Evolutionary conservation across 2,797 vertebrate species (phyloP), one percentile per base, ranked within the genome.

Genomic region (Mus spretus): DNA sequence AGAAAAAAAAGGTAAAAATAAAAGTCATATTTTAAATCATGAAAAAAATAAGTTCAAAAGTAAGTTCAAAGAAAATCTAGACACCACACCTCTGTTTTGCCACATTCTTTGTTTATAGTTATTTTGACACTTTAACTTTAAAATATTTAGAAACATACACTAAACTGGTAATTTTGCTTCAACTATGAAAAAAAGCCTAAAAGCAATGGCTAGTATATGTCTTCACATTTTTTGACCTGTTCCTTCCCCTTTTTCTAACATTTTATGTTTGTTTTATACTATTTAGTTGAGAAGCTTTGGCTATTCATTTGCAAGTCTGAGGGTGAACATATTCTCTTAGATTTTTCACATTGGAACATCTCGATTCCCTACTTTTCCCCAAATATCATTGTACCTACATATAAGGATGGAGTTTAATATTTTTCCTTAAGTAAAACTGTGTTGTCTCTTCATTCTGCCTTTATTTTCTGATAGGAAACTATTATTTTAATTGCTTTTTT

Each of bases 341-440:
- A 12, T 93, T 94, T 65, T 75, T 12, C n/a, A 86, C 6, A 47
- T 61, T 65, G 90, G 40, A 75, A 61, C 44, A 78, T 55, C 26
- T 87, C 80, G 12, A 70, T 70, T 90, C 88, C 63, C 3, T n/a
- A 47, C 89, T 90, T 13, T 59, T 84, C 59, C 2, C 34, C 75
- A 22, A 80, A 77, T 15, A 50, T 12, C 80, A 80, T 72, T 90
- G 95, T 90, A 94, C 4, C 28, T 87, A 19, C 1, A 3, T 40
- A 28, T 91, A 85, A 22, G 1, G 72, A 65, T 88, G 7, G 47
- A 40, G 40, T 24, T 90, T 94, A 34, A 0, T 15, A 20, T 55
- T 10, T 28, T 94, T 67, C 40, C 4, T 90, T 80, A 84, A 31
- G 59, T 96, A 19, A 90, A 90, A 95, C 77, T 78, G 84, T 31